Percentiles rank a stretch among this genome's conserved stretches.
phyloP scores from a whole-genome alignment of 1,140 invertebrate species.

The Hyles euphorbiae region DNA sequence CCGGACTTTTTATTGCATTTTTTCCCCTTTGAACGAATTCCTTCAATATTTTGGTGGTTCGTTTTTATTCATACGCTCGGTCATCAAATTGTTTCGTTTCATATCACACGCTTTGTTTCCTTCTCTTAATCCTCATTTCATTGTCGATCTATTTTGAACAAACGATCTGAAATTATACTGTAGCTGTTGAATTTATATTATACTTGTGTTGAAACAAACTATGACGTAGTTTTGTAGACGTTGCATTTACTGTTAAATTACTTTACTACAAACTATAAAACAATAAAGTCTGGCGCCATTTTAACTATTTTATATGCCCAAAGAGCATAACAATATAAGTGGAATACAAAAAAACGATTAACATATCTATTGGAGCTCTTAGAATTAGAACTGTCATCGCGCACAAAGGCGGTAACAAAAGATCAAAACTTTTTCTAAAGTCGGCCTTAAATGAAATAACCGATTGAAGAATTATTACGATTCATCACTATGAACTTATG shows the following conservation, averaged over 20 bases:
- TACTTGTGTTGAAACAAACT: no score
- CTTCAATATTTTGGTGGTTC: conserved; percentile 72
- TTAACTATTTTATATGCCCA: not conserved
- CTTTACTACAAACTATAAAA: no score
- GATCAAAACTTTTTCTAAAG: conserved; percentile 50
- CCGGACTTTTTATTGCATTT: conserved; percentile 71
- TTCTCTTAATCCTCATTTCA: conserved; percentile 22
- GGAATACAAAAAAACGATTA: conserved; percentile 38
- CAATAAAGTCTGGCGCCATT: no score
- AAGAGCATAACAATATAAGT: not conserved
- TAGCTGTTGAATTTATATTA: not conserved
- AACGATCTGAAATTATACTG: not conserved
- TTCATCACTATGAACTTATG: conserved; percentile 54
- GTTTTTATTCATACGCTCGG: conserved; percentile 69
- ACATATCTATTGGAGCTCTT: conserved; percentile 27
- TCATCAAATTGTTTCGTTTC: conserved; percentile 68
- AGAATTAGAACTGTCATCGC: conserved; percentile 42
- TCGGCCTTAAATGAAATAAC: conserved; percentile 57
- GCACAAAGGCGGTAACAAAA: conserved; percentile 42
- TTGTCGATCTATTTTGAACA: not conserved
- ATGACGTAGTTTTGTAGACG: no score
- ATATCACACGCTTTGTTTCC: conserved; percentile 47
- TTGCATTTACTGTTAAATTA: no score
- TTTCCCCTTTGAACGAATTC: conserved; percentile 74
- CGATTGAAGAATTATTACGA: conserved; percentile 69